phyloP scores from a whole-genome alignment of 1,140 invertebrate species.

The Camponotus floridanus region DNA sequence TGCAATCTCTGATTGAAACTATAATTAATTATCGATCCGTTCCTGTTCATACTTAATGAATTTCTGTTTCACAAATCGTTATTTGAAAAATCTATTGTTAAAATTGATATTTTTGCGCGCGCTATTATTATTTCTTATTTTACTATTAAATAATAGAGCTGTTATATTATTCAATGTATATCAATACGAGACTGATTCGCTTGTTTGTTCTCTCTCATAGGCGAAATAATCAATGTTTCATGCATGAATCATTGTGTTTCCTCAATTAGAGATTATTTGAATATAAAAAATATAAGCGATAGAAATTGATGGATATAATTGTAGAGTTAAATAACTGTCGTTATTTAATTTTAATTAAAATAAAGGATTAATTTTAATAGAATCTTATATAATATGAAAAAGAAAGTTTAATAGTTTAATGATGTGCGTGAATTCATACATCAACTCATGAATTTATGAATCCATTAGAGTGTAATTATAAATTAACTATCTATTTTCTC shows the following conservation, averaged over 20 bases:
- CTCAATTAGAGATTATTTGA: conserved; percentile 19
- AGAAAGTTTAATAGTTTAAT: not conserved
- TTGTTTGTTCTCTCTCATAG: conserved; percentile 3
- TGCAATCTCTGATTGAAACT: not conserved
- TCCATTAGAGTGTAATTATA: not conserved
- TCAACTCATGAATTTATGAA: not conserved
- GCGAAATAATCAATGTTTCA: conserved; percentile 19
- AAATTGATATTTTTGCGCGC: not conserved
- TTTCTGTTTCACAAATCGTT: not conserved
- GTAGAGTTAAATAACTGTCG: not conserved
- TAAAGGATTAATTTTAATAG: conserved; percentile 24
- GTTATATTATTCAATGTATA: not conserved
- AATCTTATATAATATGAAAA: not conserved
- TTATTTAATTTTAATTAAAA: conserved; percentile 26
- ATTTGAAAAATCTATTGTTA: not conserved
- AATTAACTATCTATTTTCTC: not conserved
- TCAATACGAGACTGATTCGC: conserved; percentile 14
- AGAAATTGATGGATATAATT: not conserved
- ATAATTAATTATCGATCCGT: conserved; percentile 24
- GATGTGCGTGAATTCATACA: not conserved
- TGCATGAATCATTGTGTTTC: not conserved
- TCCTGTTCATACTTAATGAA: not conserved
- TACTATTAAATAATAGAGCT: not conserved
- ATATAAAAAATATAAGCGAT: not conserved
- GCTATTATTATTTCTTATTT: not conserved